Evolutionary conservation across 2,113 vertebrate genomes (phyloP).

Genomic region (Eupsittula cactorum): DNA sequence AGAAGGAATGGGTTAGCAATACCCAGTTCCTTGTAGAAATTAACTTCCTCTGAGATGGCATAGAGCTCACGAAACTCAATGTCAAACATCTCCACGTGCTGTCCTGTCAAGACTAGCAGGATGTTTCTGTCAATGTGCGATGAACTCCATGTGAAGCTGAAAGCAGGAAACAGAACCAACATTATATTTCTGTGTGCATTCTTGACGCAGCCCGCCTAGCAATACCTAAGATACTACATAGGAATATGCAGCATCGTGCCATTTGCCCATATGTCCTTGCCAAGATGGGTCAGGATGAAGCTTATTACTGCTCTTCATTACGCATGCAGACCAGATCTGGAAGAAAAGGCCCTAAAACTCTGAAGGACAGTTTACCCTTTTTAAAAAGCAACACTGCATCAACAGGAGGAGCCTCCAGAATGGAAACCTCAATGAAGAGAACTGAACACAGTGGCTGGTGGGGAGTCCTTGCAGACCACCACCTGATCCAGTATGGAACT

Average conservation of each 20-base stretch:
- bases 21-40: conserved; percentile 84
- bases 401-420: not conserved
- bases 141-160: conserved; percentile 91
- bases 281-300: not conserved
- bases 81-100: conserved; percentile 90
- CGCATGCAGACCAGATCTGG: not conserved
- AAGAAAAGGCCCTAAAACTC: not conserved
- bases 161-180: not conserved
- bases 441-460: not conserved
- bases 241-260: not conserved
- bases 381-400: not conserved
- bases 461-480: not conserved
- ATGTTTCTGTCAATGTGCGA: conserved; percentile 91
- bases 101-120: conserved; percentile 89
- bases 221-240: not conserved
- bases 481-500: not conserved
- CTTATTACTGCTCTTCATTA: not conserved
- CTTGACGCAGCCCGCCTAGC: not conserved
- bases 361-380: not conserved
- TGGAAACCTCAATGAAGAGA: not conserved
- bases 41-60: conserved; percentile 87
- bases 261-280: not conserved
- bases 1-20: conserved; percentile 56
- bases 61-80: conserved; percentile 92
- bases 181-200: not conserved